Conservation (phyloP, 2,888 invertebrate genomes). For the Drosophila multiciliata region DNA sequence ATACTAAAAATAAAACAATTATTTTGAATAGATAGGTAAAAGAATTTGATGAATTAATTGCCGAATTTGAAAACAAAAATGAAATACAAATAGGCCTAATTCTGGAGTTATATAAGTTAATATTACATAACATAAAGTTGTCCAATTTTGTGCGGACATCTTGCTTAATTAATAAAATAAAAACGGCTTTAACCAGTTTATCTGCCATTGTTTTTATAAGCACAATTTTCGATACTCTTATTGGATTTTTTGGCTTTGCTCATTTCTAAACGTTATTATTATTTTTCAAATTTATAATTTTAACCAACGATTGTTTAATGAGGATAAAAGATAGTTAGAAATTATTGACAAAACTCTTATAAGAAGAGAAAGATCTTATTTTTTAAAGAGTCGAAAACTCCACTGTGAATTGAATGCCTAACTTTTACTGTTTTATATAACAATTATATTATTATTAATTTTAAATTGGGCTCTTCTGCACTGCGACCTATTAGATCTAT, state of each 20-base stretch:
- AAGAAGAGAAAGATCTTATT: not conserved
- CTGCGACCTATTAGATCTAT: no score
- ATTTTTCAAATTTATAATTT: no score
- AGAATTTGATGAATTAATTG: not conserved
- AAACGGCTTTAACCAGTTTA: no score
- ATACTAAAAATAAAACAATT: not conserved
- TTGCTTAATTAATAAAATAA: no score
- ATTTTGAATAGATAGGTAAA: not conserved
- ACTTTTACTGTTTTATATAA: no score
- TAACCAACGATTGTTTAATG: no score
- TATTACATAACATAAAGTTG: not conserved
- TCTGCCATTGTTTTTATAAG: no score
- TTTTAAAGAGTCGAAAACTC: no score
- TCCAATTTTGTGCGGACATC: not conserved
- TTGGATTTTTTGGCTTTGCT: not conserved
- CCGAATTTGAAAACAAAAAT: not conserved
- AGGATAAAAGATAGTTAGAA: not conserved
- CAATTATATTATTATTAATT: no score
- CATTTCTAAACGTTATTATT: not conserved
- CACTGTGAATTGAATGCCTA: no score
- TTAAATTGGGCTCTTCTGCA: no score
- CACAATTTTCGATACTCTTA: not conserved
- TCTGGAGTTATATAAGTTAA: not conserved
- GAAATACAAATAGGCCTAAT: not conserved
- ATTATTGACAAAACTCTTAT: not conserved